phyloP scores from a whole-genome alignment of 2,888 invertebrate species.

The Tenthredo amoena region DNA sequence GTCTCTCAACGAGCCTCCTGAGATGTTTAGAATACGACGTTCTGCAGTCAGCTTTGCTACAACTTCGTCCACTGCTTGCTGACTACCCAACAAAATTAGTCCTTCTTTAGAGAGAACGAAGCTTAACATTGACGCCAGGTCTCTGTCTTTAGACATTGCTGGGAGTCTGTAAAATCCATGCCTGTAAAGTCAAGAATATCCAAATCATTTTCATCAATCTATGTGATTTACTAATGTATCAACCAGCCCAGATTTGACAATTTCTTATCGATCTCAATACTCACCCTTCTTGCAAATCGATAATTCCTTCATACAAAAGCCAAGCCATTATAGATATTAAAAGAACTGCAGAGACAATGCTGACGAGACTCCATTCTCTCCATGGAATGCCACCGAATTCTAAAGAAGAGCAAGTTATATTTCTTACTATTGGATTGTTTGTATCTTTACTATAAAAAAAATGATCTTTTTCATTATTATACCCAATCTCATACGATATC shows the following conservation, averaged over 20 bases:
- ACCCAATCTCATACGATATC: background rate
- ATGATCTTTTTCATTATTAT: background rate
- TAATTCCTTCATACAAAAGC: constrained; percentile 25
- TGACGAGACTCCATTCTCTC: constrained; percentile 57
- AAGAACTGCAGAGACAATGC: constrained; percentile 29
- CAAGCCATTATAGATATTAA: constrained; percentile 2
- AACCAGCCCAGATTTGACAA: background rate
- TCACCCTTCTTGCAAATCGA: constrained; percentile 13
- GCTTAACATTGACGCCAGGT: constrained; percentile 53
- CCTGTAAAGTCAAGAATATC: background rate
- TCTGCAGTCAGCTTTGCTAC: constrained; percentile 32
- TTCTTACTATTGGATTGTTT: background rate
- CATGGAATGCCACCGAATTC: constrained; percentile 54
- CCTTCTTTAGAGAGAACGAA: constrained; percentile 57
- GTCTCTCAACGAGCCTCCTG: constrained; percentile 11
- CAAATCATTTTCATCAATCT: background rate
- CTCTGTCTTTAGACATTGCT: background rate
- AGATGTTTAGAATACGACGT: constrained; percentile 7
- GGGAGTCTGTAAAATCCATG: constrained; percentile 58
- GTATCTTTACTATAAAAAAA: background rate
- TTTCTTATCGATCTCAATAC: background rate
- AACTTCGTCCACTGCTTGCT: constrained; percentile 58
- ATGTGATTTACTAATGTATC: background rate
- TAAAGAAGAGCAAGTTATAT: constrained; percentile 13
- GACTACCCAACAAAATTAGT: constrained; percentile 57